Base-by-base conservation (phyloP, 2,113 vertebrate genomes). In the Odontophorus gujanensis region DNA sequence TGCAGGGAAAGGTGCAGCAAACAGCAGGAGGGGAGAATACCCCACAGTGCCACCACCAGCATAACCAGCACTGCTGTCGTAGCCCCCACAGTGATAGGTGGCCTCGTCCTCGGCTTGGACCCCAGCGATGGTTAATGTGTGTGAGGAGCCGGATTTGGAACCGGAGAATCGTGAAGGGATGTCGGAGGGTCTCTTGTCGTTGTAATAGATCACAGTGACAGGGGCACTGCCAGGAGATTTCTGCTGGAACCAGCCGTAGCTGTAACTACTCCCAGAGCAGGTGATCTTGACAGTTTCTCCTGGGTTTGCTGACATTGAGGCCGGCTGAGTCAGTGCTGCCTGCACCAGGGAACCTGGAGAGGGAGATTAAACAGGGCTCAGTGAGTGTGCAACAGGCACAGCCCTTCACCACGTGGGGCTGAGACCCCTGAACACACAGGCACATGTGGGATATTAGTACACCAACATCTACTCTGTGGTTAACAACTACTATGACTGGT, bases 71-170 rank as follows among this genome's bases (percentile, higher is more conserved):
- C 4, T 40, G 51, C 36, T 19, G 18, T 4, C 3, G 1, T 3
- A 20, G 32, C 20, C 6, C 30, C 32, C 73, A 55, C 81, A 94
- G 84, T 19, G 79, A 81, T 90, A 50, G 48, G 25, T 24, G 25
- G 48, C 48, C 48, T 53, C 50, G 13, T 53, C 51, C 51, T 53
- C 25, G 15, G 51, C 25, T 53, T 53, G 51, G 8, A 53, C 51
- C 51, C 25, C 26, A 53, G 51, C 28, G 51, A 91, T 92, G 71
- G 40, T 94, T 57, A 92, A 77, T 0, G 48, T 85, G 91, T 0
- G 9, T 0, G 34, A 65, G 47, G n/a, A 28, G 25, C 63, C 62
- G 0, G 62, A 93, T 0, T 0, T 0, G 24, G 85, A 80, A 6
- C 89, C 80, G 0, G 81, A 88, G 22, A 83, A 68, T n/a, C 24